phyloP scores from a whole-genome alignment of 2,797 vertebrate species.

The Pangasius macronema region DNA sequence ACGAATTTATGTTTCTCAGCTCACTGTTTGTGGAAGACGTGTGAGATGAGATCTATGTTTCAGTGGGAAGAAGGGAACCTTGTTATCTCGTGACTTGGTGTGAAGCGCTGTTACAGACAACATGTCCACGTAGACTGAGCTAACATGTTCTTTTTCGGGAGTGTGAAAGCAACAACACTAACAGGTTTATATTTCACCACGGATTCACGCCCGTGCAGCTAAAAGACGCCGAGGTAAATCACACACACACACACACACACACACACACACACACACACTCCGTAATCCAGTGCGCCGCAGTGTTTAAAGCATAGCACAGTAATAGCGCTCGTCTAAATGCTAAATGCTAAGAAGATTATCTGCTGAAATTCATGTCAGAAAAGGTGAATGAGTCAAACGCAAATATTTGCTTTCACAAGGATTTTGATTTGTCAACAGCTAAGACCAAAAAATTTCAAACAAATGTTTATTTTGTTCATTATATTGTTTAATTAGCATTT shows the following conservation, averaged over 20 bases:
- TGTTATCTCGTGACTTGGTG: constrained; percentile 36
- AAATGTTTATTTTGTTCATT: neutral
- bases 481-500: neutral
- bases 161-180: constrained; percentile 18
- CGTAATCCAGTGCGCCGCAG: neutral
- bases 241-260: neutral
- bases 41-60: constrained; percentile 20
- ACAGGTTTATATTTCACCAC: constrained; percentile 23
- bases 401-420: neutral
- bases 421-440: neutral
- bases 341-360: constrained; percentile 10
- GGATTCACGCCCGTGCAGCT: neutral
- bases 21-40: neutral
- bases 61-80: constrained; percentile 21
- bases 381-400: neutral
- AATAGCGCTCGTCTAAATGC: neutral
- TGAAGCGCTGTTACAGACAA: constrained; percentile 33
- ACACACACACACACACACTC: neutral
- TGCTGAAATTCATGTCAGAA: neutral
- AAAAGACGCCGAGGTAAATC: constrained; percentile 1
- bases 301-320: neutral
- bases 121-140: constrained; percentile 32
- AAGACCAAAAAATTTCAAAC: neutral
- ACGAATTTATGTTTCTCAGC: neutral
- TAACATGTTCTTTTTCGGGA: neutral